Evolutionary conservation across 2,113 vertebrate species (phyloP), one percentile per base, ranked within the genome.

Genomic region (Chiloscyllium plagiosum): DNA sequence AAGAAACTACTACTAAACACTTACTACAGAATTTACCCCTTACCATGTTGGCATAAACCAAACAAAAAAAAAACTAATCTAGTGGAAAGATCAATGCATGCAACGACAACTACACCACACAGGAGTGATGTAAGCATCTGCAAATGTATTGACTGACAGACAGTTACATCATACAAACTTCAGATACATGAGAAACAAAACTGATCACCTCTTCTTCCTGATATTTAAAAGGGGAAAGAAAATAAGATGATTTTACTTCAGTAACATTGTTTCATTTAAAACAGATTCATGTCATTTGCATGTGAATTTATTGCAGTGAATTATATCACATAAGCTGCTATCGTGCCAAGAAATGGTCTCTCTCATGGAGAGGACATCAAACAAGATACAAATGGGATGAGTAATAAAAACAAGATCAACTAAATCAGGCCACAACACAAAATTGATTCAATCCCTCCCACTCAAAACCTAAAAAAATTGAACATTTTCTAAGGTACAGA

Each of bases 121-220:
- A 97, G 96, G 96, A 97, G 96, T 89, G 97, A 97, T 89, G 97
- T 96, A 98, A 96, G 97, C 96, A 70, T 96, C 95, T 72, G 68
- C 24, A 50, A 95, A 96, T 89, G 95, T 29, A 13, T 87, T 47
- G 5, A 69, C 3, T 69, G 33, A 96, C 97, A 95, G 96, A 96
- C 95, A 96, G 97, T 96, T 96, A 97, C 96, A 97, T 96, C 95
- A 96, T 95, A 95, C 96, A 97, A 96, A 96, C 96, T 69, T 96
- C 96, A 96, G 96, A 97, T 19, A 76, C 50, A 96, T 97, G 96
- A 96, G 96, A 97, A n/a, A 61, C 65, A 90, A 90, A 15, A 98
- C 97, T 97, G 96, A 97, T 99, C 98, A 99, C 99, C 99, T 99
- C 98, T 96, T 99, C 98, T 96, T 99, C 99, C 99, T 99, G 98